Evolutionary conservation across 2,888 invertebrate genomes (phyloP), one percentile per base, ranked within the genome.

Genomic region (Leptinotarsa haldemani): DNA sequence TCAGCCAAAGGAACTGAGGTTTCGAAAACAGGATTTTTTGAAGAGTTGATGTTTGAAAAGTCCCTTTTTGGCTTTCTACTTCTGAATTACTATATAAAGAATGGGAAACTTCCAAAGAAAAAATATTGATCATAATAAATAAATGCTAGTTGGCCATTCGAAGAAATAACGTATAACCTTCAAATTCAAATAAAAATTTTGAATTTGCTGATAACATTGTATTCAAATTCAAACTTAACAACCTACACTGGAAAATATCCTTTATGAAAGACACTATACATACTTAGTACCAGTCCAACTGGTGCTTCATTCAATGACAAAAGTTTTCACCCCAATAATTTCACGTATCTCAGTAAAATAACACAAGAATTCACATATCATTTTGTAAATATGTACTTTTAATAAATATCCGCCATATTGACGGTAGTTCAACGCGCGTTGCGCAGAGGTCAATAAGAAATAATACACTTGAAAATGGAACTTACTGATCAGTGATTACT

Each of bases 321-420:
- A 75, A 73, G 56, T 76, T 74, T 74, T 71, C 66, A 75, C 52
- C 68, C 61, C 53, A 71, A 69, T 74, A 76, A 15, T 9, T 56
- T 56, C 71, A 73, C 20, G 52, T 58, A 70, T 71, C 58, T 68
- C 71, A 69, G 71, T 69, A 73, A 71, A 69, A 67, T 61, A 73
- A 72, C 16, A 61, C 30, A 30, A 25, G n/a, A 9, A 61, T 30
- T 61, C 67, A 70, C 66, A 67, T 75, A 74, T 75, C 80, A 85
- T 84, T 86, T 79, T 78, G 78, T 87, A 84, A 75, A 76, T 79
- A 73, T 82, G 92, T 90, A 93, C 93, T 92, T 93, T 93, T 92
- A 90, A 92, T 91, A 91, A 40, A 91, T 90, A 90, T 93, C 93
- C 92, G 93, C 93, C 93, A 94, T 94, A 89, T 93, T 93, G 93